Evolutionary conservation across 2,888 invertebrate species (phyloP), one percentile per base, ranked within the genome.

Genomic region (Lasioglossum calceatum): DNA sequence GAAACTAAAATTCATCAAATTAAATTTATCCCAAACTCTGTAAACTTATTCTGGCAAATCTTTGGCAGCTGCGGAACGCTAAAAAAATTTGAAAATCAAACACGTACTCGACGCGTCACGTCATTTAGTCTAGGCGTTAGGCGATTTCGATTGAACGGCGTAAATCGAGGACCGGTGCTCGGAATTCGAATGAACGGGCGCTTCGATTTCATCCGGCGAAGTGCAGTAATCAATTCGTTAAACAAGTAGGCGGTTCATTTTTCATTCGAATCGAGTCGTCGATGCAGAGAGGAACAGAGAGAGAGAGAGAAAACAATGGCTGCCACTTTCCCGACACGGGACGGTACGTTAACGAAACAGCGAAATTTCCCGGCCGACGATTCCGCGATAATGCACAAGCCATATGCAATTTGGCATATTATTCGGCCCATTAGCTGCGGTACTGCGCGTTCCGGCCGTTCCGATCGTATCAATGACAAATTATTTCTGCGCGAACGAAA

Each of bases 161-260:
- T 71, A 42, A 42, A 44, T 44, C 16, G 39, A n/a, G 42, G 39
- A 67, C 16, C 32, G 32, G 67, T 32, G 70, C 70, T 16, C 39
- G 44, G 72, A 73, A 78, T 61, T 64, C 70, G 71, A 79, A 79
- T 44, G 67, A 58, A 58, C 19, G 36, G 54, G 27, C n/a, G 61
- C 10, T 14, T 32, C 50, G 82, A 77, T 73, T 83, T 75, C 77
- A 79, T 86, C 42, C 58, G 0, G 86, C 44, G 47, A 80, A 82
- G 87, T 78, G 83, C 77, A 27, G 78, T 67, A 67, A 78, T 82
- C 80, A 86, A 86, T 86, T 77, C 80, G 87, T 87, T 79, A 77
- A 87, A 83, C 83, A 79, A 79, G 75, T 79, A 70, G 67, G 50
- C n/a, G 58, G 71, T 76, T 79, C 72, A 74, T 86, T 84, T 81